These are phyloP conservation scores for Pteronotus mesoamericanus DNA, from an alignment of 2,797 vertebrate species.

Conservation along the genomic window DNA sequence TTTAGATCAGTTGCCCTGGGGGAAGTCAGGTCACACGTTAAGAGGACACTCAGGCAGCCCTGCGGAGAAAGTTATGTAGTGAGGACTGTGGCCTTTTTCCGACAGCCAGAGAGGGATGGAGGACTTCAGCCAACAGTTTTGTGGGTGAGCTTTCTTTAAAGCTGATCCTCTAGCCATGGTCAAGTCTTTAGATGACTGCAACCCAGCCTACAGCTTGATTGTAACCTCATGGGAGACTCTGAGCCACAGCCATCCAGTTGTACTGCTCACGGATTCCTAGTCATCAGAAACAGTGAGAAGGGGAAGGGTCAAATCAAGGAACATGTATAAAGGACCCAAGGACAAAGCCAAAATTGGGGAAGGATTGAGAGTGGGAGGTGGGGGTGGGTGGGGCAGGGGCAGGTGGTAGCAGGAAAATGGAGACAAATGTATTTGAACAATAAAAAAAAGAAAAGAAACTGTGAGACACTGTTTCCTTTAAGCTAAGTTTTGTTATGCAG, in stretches of 20 bases:
- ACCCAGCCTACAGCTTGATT: neutral
- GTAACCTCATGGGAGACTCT: neutral
- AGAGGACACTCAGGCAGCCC: neutral
- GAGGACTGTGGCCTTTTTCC: neutral
- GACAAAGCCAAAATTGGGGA: too few relatives aligned
- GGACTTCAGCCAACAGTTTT: neutral
- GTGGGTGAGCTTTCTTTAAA: neutral
- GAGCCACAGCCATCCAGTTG: neutral
- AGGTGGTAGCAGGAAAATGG: too few relatives aligned
- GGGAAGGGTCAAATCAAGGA: too few relatives aligned
- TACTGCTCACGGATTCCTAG: neutral
- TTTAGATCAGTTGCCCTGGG: neutral
- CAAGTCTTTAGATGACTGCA: neutral
- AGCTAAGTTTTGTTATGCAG: conserved; percentile 22
- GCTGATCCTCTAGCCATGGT: neutral
- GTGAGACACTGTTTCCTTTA: neutral
- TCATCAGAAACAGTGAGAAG: neutral
- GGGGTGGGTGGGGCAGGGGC: too few relatives aligned
- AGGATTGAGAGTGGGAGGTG: too few relatives aligned
- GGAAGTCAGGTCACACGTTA: neutral
- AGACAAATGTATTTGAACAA: too few relatives aligned
- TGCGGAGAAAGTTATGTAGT: neutral
- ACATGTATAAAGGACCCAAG: too few relatives aligned
- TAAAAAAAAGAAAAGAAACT: too few relatives aligned
- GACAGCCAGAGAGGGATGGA: neutral